Evolutionary conservation across 2,888 invertebrate genomes (phyloP).

Genomic region (Cerastis leucographa): DNA sequence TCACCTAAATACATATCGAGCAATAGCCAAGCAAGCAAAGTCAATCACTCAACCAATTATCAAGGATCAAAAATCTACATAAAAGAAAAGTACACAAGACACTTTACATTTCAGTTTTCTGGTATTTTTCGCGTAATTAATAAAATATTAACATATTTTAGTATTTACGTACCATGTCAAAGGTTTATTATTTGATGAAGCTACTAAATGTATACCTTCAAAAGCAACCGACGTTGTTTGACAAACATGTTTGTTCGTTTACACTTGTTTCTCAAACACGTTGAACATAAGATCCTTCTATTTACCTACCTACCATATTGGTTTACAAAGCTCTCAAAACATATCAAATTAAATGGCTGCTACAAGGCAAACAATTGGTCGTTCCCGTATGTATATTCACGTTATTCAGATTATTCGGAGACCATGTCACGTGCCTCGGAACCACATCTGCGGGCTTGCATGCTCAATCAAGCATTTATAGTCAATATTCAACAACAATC

Average conservation of each 20-base stretch:
- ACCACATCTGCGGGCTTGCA: constrained; percentile 60
- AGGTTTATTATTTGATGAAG: not conserved
- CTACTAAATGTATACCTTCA: not conserved
- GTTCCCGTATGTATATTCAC: constrained; percentile 29
- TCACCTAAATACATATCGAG: not conserved
- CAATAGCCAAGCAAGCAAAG: not conserved
- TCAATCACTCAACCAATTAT: not conserved
- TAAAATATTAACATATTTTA: not conserved
- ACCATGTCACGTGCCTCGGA: constrained; percentile 58
- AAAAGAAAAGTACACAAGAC: not conserved
- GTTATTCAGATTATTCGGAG: constrained; percentile 40
- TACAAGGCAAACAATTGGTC: constrained; percentile 27
- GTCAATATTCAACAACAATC: constrained; percentile 61
- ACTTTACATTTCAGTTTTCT: not conserved
- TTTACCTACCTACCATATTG: constrained; percentile 21
- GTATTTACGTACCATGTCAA: not conserved
- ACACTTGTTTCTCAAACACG: constrained; percentile 19
- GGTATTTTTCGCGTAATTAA: not conserved
- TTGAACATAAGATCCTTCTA: constrained; percentile 20
- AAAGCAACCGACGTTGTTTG: not conserved
- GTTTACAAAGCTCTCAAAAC: constrained; percentile 29
- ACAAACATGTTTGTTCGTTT: constrained; percentile 17
- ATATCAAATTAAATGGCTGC: constrained; percentile 34
- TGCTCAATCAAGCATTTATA: constrained; percentile 66
- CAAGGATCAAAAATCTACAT: not conserved